Evolutionary conservation across 2,797 vertebrate species (phyloP).

Genomic region (Lycodopsis pacificus): DNA sequence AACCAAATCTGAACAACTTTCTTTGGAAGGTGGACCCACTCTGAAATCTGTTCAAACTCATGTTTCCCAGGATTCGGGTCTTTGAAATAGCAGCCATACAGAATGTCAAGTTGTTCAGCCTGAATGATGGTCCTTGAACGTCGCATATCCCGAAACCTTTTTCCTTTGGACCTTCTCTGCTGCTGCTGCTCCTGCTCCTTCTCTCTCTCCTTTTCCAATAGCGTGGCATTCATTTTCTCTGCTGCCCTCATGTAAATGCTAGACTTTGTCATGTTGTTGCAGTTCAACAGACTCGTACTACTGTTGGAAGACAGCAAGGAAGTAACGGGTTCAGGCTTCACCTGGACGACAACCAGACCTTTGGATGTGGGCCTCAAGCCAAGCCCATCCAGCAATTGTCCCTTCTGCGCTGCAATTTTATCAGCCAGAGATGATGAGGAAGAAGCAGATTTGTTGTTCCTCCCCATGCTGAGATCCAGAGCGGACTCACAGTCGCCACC

Average conservation of each 20-base stretch:
- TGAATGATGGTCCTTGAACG: slow-evolving; percentile 94
- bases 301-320: slow-evolving; percentile 72
- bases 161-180: slow-evolving; percentile 82
- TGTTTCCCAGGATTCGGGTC: slow-evolving; percentile 94
- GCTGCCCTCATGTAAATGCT: slow-evolving; percentile 81
- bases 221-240: slow-evolving; percentile 77
- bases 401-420: slow-evolving; percentile 81
- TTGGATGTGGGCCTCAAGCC: slow-evolving; percentile 84
- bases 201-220: slow-evolving; percentile 77
- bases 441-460: slow-evolving; percentile 75
- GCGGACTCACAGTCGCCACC: slow-evolving; percentile 84
- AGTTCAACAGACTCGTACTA: slow-evolving; percentile 71
- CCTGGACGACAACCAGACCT: slow-evolving; percentile 85
- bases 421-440: slow-evolving; percentile 72
- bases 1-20: slow-evolving; percentile 98
- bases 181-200: slow-evolving; percentile 73
- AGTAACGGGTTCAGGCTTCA: slow-evolving; percentile 81
- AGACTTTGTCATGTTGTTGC: slow-evolving; percentile 80
- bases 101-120: slow-evolving; percentile 93
- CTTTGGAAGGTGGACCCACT: slow-evolving; percentile 94
- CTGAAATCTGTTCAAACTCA: slow-evolving; percentile 94
- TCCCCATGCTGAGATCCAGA: slow-evolving; percentile 87
- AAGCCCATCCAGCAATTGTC: slow-evolving; percentile 84
- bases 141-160: slow-evolving; percentile 85
- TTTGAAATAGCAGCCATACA: slow-evolving; percentile 96